phyloP scores from a whole-genome alignment of 1,140 invertebrate species.

The Eumeta japonica region DNA sequence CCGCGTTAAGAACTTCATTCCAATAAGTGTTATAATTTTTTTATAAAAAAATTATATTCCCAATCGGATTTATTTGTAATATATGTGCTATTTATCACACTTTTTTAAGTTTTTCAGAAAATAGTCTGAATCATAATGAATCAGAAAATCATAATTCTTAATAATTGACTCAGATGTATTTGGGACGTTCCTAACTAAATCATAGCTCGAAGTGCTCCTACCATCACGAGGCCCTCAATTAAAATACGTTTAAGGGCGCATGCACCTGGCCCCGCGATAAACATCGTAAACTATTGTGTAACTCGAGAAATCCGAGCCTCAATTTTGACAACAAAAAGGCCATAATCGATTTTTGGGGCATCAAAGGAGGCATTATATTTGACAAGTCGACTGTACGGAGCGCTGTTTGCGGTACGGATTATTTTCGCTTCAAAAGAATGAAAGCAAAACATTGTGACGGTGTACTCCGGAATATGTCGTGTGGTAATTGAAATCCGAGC shows the following conservation, averaged over 20 bases:
- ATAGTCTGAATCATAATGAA: no score
- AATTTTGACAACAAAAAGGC: constrained; percentile 57
- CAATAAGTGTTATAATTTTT: no score
- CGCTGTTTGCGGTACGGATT: constrained; percentile 56
- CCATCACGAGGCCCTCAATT: no score
- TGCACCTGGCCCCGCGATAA: constrained; percentile 51
- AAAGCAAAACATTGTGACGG: constrained; percentile 45
- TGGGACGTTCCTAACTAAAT: no score
- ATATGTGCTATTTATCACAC: no score
- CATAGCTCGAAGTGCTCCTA: no score
- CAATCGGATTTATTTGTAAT: no score
- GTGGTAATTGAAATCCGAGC: constrained; percentile 49
- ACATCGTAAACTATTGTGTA: constrained; percentile 52
- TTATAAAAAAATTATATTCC: no score
- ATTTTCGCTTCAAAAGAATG: constrained; percentile 57
- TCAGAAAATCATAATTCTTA: no score
- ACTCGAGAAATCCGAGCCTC: constrained; percentile 52
- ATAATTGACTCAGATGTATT: no score
- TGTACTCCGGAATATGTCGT: constrained; percentile 37
- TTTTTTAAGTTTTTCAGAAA: no score
- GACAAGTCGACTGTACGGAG: constrained; percentile 53
- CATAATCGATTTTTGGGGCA: constrained; percentile 52
- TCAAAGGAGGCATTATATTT: constrained; percentile 55
- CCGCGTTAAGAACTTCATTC: no score
- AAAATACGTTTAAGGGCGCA: constrained; percentile 45